phyloP scores from a whole-genome alignment of 2,888 invertebrate species.

The Drosophila bunnanda region DNA sequence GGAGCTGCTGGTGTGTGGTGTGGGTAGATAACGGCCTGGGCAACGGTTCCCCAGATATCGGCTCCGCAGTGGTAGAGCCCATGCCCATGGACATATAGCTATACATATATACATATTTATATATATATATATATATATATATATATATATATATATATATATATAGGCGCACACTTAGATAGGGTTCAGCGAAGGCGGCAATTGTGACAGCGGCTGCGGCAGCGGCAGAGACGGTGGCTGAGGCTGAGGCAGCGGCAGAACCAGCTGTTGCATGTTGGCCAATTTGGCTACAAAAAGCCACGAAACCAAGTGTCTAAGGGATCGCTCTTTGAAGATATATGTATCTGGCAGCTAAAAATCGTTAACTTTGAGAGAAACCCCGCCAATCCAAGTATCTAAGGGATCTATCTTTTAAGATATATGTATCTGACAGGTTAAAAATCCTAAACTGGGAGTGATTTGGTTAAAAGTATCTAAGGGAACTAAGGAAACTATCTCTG shows the following conservation, averaged over 20 bases:
- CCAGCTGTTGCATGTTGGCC: constrained; percentile 27
- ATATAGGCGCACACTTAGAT: constrained; percentile 15
- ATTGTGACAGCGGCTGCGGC: constrained; percentile 11
- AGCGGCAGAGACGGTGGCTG: constrained; percentile 1
- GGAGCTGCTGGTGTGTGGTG: constrained; percentile 15
- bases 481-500: not conserved
- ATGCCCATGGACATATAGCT: constrained; percentile 24
- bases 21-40: constrained; percentile 36
- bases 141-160: not conserved
- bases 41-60: constrained; percentile 32
- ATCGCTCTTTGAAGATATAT: not conserved
- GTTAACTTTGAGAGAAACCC: no score
- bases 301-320: not conserved
- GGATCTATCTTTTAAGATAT: not conserved
- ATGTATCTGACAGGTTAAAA: not conserved
- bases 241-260: constrained; percentile 1
- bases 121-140: not conserved
- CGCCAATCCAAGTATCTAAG: not conserved
- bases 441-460: no score
- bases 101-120: not conserved
- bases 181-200: constrained; percentile 12
- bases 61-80: constrained; percentile 16
- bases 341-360: not conserved
- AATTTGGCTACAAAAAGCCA: constrained; percentile 6
- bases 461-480: no score